Conservation (phyloP, 1,140 invertebrate genomes). For the Pachyrhynchus sulphureomaculatus region DNA sequence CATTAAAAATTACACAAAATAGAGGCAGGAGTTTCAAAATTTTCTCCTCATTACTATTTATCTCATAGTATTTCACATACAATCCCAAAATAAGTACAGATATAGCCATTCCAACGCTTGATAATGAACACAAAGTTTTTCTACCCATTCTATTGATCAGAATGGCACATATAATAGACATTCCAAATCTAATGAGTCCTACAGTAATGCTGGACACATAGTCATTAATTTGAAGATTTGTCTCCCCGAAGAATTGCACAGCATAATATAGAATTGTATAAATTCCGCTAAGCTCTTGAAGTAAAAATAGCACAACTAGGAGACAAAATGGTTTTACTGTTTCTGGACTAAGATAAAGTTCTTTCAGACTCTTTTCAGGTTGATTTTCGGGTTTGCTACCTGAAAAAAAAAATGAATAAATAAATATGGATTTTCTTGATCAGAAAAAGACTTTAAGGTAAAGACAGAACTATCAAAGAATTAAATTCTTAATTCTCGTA, state of each 20-base stretch:
- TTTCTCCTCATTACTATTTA: constrained; percentile 48
- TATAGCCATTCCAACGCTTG: constrained; percentile 63
- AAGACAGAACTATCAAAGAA: too few relatives aligned
- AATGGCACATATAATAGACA: constrained; percentile 66
- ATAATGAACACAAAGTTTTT: constrained; percentile 65
- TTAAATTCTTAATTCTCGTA: too few relatives aligned
- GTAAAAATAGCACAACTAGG: constrained; percentile 64
- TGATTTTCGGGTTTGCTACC: background rate
- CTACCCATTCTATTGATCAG: constrained; percentile 71
- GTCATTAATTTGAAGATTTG: constrained; percentile 66
- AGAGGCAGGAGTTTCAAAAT: constrained; percentile 61
- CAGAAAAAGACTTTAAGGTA: too few relatives aligned
- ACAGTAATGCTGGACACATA: constrained; percentile 73
- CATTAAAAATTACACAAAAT: constrained; percentile 65
- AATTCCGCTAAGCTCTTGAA: constrained; percentile 72
- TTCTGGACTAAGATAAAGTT: constrained; percentile 49
- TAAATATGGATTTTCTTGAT: too few relatives aligned
- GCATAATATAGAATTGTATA: constrained; percentile 79
- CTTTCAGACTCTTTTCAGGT: constrained; percentile 43
- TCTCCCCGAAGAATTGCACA: constrained; percentile 67
- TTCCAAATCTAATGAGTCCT: constrained; percentile 66
- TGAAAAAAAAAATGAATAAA: too few relatives aligned
- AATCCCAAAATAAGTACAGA: constrained; percentile 61
- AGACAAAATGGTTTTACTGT: constrained; percentile 67
- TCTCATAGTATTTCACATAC: constrained; percentile 54